Evolutionary conservation across 1,140 invertebrate genomes (phyloP).

Genomic region (Drosophila sproati): DNA sequence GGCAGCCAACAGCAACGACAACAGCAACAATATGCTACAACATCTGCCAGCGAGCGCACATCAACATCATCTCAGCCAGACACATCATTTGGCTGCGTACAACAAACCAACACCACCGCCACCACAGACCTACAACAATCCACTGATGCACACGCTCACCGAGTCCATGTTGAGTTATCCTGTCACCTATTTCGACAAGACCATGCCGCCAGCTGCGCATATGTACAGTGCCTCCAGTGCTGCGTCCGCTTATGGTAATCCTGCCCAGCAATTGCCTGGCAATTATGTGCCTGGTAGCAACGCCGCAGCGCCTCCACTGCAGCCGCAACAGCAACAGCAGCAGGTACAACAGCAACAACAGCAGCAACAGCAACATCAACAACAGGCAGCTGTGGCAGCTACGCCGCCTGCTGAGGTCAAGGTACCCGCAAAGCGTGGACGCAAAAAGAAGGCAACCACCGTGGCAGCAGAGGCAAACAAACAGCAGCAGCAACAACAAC

Average conservation of each 20-base stretch:
- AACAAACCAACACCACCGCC: slow-evolving; percentile 76
- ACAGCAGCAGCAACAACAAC: slow-evolving; percentile 51
- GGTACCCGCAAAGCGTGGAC: slow-evolving; percentile 75
- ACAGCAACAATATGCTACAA: slow-evolving; percentile 61
- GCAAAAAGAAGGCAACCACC: slow-evolving; percentile 77
- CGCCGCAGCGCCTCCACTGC: slow-evolving; percentile 43
- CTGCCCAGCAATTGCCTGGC: slow-evolving; percentile 74
- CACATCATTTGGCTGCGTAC: slow-evolving; percentile 76
- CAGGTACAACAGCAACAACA: slow-evolving; percentile 41
- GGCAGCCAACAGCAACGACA: slow-evolving; percentile 29
- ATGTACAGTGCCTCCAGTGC: slow-evolving; percentile 72
- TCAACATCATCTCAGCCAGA: slow-evolving; percentile 76
- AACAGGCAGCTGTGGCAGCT: slow-evolving; percentile 16
- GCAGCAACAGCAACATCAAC: slow-evolving; percentile 9
- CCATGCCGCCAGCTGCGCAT: slow-evolving; percentile 79
- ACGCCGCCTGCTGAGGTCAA: slow-evolving; percentile 61
- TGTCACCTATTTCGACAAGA: slow-evolving; percentile 79
- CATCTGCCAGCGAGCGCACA: slow-evolving; percentile 53
- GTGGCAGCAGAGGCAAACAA: slow-evolving; percentile 67
- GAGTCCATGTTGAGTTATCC: slow-evolving; percentile 70
- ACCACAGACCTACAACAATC: slow-evolving; percentile 80
- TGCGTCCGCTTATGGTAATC: slow-evolving; percentile 67
- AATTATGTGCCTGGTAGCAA: slow-evolving; percentile 70
- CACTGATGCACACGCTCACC: slow-evolving; percentile 66
- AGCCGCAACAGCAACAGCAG: slow-evolving; percentile 39